Percentiles rank a stretch among this genome's conserved stretches.
phyloP scores from a whole-genome alignment of 2,797 vertebrate genomes.

The Helicolenus hilgendorfi region DNA sequence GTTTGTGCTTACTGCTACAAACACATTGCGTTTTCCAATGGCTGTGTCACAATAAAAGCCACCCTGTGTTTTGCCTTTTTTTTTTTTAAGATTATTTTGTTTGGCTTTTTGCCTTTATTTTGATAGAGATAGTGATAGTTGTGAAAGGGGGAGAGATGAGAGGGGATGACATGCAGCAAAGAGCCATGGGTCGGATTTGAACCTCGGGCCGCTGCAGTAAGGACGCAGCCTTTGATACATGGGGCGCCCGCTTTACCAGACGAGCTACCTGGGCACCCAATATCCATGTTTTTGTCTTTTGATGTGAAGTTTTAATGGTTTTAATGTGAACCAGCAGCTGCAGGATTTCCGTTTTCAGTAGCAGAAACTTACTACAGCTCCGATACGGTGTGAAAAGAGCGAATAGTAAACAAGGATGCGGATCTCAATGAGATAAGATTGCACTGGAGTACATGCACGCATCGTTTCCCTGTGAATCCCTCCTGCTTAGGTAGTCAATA shows the following conservation, averaged over 20 bases:
- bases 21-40: background rate
- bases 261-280: no score
- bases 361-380: background rate
- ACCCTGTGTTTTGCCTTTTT: rapidly evolving
- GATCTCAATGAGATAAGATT: background rate
- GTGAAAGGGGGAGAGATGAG: no score
- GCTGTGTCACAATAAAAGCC: background rate
- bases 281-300: no score
- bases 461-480: background rate
- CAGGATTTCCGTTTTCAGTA: background rate
- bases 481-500: background rate
- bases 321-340: background rate
- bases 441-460: background rate
- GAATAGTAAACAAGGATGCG: background rate
- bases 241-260: no score
- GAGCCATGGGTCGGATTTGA: no score
- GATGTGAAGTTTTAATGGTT: background rate
- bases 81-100: no score
- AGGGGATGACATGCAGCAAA: no score
- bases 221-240: no score
- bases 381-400: background rate
- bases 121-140: no score
- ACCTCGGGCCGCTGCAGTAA: no score
- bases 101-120: no score
- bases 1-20: background rate